phyloP scores from a whole-genome alignment of 2,888 invertebrate genomes.

The Coleophora deauratella region DNA sequence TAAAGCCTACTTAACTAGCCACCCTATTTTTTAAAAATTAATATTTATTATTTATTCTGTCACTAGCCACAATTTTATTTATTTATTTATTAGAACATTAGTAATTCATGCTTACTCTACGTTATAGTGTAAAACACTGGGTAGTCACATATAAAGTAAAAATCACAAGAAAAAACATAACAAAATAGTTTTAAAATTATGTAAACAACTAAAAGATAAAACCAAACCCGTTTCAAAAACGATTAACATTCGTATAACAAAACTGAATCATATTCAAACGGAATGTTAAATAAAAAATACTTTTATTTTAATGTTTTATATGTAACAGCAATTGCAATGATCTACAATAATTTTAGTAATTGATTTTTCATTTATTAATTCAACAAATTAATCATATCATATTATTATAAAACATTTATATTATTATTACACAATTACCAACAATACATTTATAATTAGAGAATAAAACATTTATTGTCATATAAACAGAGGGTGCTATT shows the following conservation, averaged over 20 bases:
- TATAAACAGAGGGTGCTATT: slow-evolving; percentile 21
- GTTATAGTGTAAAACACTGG: not conserved
- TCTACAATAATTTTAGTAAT: slow-evolving; percentile 15
- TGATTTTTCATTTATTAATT: no score
- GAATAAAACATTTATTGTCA: slow-evolving; percentile 35
- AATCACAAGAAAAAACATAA: not conserved
- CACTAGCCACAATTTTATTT: slow-evolving; percentile 30
- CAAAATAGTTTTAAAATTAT: not conserved
- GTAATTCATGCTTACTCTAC: not conserved
- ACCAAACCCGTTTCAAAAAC: no score
- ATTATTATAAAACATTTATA: no score
- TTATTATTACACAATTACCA: slow-evolving; percentile 20
- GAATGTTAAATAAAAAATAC: not conserved
- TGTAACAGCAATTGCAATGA: not conserved
- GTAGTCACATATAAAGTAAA: not conserved
- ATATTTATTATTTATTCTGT: slow-evolving; percentile 12
- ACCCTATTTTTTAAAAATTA: slow-evolving; percentile 17
- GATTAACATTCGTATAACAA: not conserved
- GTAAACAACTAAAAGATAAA: not conserved
- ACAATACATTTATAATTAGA: slow-evolving; percentile 19
- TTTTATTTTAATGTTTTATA: not conserved
- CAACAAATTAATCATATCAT: slow-evolving; percentile 11
- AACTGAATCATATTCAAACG: not conserved
- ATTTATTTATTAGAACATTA: not conserved
- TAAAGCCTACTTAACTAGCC: slow-evolving; percentile 18